A percentile compares a stretch with the other conserved stretches of the same genome.
These are phyloP conservation scores for Pterocles gutturalis DNA, from an alignment of 2,113 vertebrate genomes.

Conservation along the genomic window DNA sequence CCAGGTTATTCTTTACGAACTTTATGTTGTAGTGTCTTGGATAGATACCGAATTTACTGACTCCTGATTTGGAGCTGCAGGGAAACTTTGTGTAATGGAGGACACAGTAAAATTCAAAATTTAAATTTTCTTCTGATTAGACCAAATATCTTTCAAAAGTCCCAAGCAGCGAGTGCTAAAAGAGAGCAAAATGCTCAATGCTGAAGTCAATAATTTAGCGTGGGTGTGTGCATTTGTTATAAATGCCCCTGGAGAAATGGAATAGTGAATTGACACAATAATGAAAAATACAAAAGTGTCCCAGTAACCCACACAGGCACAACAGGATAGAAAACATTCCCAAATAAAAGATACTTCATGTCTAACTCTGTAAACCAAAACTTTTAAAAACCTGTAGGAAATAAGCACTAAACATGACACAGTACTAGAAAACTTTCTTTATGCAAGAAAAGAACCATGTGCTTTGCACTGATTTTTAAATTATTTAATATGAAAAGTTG, in stretches of 20 bases:
- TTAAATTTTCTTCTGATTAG: neutral
- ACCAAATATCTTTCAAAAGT: neutral
- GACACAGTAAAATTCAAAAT: neutral
- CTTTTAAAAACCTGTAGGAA: neutral
- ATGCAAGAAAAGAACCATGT: rapidly evolving
- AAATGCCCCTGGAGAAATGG: neutral
- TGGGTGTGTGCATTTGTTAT: neutral
- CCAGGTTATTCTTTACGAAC: neutral
- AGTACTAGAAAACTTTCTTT: neutral
- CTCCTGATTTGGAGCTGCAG: neutral
- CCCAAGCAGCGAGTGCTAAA: neutral
- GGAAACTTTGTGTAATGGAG: constrained; percentile 1
- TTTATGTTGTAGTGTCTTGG: rapidly evolving
- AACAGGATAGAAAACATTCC: neutral
- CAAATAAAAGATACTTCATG: neutral
- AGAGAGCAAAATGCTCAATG: neutral
- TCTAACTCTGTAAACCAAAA: neutral
- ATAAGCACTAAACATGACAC: neutral
- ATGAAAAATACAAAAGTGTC: neutral
- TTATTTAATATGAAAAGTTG: neutral
- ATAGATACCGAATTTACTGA: neutral
- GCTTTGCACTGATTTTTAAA: neutral
- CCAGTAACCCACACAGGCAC: neutral
- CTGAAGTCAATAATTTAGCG: neutral
- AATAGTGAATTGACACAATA: neutral